Evolutionary conservation across 2,113 vertebrate species (phyloP).

Genomic region (Alexandromys fortis): DNA sequence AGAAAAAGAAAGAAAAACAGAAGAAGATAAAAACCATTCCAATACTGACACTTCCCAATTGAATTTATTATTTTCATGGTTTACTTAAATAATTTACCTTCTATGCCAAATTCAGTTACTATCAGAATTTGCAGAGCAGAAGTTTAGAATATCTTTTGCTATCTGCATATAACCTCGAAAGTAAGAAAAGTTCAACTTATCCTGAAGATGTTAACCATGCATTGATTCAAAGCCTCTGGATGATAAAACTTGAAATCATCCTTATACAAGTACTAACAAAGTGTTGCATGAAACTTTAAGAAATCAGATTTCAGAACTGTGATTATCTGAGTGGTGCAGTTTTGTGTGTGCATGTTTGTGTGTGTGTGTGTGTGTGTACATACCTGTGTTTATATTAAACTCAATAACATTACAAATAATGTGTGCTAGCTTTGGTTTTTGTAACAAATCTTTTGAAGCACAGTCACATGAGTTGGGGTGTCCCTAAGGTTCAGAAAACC

Average conservation of each 20-base stretch:
- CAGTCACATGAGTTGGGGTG: slow-evolving; percentile 57
- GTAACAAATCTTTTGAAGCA: slow-evolving; percentile 52
- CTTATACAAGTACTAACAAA: not conserved
- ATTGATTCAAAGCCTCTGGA: not conserved
- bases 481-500: slow-evolving; percentile 54
- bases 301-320: not conserved
- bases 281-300: not conserved
- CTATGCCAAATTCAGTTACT: slow-evolving; percentile 22
- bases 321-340: no score
- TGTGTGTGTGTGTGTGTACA: not conserved
- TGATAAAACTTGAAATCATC: not conserved
- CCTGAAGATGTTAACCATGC: not conserved
- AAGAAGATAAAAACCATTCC: not conserved
- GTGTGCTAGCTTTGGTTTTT: slow-evolving; percentile 45
- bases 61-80: not conserved
- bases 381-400: not conserved
- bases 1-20: not conserved
- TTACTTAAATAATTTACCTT: not conserved
- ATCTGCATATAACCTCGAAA: not conserved
- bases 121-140: slow-evolving; percentile 38
- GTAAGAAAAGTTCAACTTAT: slow-evolving; percentile 20
- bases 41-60: not conserved
- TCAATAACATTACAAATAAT: slow-evolving; percentile 15
- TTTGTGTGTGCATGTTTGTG: not conserved
- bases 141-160: not conserved